Conservation (phyloP, 2,113 vertebrate genomes). For the Vulpes ferrilata region DNA sequence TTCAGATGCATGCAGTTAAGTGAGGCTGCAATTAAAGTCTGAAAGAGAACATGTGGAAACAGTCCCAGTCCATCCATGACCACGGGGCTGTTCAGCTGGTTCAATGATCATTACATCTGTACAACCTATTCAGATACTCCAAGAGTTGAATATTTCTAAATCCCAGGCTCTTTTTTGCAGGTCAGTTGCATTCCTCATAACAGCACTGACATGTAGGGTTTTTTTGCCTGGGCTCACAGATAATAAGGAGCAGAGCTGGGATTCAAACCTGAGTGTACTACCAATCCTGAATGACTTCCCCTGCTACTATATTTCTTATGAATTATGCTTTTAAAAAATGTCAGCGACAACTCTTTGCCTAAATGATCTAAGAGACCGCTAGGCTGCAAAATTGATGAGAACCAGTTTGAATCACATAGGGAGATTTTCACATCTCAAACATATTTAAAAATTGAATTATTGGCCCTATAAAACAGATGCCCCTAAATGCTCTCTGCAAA, state of each 20-base stretch:
- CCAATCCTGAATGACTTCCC: background rate
- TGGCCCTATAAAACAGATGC: background rate
- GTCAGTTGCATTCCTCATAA: background rate
- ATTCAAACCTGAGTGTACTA: background rate
- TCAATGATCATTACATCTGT: background rate
- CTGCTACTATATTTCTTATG: background rate
- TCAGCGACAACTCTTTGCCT: background rate
- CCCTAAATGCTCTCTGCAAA: background rate
- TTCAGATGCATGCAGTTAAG: background rate
- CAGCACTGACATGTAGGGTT: background rate
- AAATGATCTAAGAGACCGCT: background rate
- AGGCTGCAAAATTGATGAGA: background rate
- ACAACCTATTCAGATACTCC: background rate
- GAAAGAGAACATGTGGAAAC: background rate
- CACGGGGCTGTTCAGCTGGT: background rate
- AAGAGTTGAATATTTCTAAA: background rate
- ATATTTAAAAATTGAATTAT: conserved; percentile 10
- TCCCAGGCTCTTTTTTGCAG: background rate
- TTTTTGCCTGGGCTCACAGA: background rate
- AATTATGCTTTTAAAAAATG: background rate
- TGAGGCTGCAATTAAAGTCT: conserved; percentile 15
- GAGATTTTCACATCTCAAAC: conserved; percentile 51
- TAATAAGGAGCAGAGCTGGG: background rate
- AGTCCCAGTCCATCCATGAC: background rate
- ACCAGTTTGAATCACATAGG: background rate